These are phyloP conservation scores for Poecilia gillii DNA, from an alignment of 2,797 vertebrate genomes.

Conservation along the genomic window DNA sequence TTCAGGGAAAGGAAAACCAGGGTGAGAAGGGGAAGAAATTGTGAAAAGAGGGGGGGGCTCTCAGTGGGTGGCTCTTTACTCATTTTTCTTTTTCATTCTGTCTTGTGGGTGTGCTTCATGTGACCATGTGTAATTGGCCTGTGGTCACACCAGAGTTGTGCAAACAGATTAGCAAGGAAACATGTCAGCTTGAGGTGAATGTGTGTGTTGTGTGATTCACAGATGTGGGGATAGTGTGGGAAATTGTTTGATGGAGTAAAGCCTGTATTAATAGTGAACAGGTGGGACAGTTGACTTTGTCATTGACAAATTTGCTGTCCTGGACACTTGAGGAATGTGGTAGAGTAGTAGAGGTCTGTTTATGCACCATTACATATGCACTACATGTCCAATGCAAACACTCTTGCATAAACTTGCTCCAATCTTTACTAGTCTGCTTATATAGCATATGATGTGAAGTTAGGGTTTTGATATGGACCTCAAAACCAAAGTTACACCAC, in stretches of 20 bases:
- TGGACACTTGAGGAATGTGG: constrained; percentile 21
- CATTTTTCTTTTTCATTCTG: constrained; percentile 41
- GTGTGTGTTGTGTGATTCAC: constrained; percentile 67
- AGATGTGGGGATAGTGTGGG: constrained; percentile 74
- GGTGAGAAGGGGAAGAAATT: constrained; percentile 29
- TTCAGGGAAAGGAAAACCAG: constrained; percentile 15
- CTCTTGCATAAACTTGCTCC: constrained; percentile 8
- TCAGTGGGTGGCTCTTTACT: constrained; percentile 62
- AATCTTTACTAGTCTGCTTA: background rate
- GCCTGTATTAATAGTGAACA: constrained; percentile 69
- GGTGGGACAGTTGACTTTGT: constrained; percentile 60
- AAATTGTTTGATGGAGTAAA: constrained; percentile 69
- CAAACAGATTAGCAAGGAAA: constrained; percentile 80
- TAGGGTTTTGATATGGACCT: background rate
- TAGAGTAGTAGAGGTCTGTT: constrained; percentile 3
- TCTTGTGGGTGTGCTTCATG: constrained; percentile 62
- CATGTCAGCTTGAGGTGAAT: constrained; percentile 72
- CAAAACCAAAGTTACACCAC: background rate
- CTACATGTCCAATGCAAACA: constrained; percentile 13
- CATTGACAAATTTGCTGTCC: constrained; percentile 49
- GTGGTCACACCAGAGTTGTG: constrained; percentile 76
- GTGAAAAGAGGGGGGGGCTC: constrained; percentile 38
- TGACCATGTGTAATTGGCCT: constrained; percentile 71
- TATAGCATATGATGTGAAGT: background rate
- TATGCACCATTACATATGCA: background rate